Evolutionary conservation across 2,888 invertebrate genomes (phyloP), one percentile per base, ranked within the genome.

Genomic region (Sinotaia quadrata): DNA sequence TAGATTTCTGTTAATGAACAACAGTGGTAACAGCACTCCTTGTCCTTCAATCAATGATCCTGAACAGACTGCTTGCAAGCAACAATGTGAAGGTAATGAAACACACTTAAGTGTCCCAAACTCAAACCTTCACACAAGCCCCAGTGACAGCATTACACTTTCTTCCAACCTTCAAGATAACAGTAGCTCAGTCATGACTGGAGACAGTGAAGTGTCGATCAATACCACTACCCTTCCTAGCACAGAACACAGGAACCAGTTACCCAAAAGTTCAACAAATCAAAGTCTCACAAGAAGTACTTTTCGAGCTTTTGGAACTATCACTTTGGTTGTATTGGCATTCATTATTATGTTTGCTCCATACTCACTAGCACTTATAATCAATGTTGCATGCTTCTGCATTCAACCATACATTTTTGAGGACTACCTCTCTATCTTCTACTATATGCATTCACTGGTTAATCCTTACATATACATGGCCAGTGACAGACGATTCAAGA

Each of bases 271-370:
- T 21, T n/a, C 12, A 47, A n/a, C n/a, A n/a, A n/a, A n/a, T n/a
- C n/a, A n/a, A n/a, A n/a, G n/a, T n/a, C 8, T 47, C 21, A 21
- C 47, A 1, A 24, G 47, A 47, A 52, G 31, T 21, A 33, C 54
- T 15, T 54, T 63, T 36, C 68, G 60, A 71, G 75, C 78, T 31
- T 76, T 78, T 68, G 76, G 80, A 41, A 80, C 80, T 18, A 74
- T 78, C 18, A 75, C 73, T 12, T 73, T 77, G 41, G 78, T 78
- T 2, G 77, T 78, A 51, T 33, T 71, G 5, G 76, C 73, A 69
- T 78, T 76, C 52, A 71, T 80, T 52, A 24, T 78, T 5, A 80
- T 80, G 80, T 80, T 78, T 75, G 76, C 78, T 1, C 78, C 80
- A 21, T 78, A 74, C 58, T 75, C 77, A 65, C 68, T 78, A 33